These are phyloP conservation scores for Mastigias papua DNA, from an alignment of 30 jellyfish, hydroid and myxozoan species.

Conservation along the genomic window DNA sequence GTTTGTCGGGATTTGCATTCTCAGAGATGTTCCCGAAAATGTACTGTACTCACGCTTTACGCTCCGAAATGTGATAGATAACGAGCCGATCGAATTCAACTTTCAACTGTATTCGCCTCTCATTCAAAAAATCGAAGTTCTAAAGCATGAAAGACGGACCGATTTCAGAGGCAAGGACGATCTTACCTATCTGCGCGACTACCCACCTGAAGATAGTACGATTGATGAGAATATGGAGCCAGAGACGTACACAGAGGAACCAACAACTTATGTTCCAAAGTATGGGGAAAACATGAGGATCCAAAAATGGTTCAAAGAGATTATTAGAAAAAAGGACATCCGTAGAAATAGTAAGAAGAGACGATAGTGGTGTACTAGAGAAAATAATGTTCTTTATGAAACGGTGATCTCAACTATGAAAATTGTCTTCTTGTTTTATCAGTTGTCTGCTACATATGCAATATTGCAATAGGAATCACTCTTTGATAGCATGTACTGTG, in stretches of 20 bases:
- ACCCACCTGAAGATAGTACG: slow-evolving; percentile 88
- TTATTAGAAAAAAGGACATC: slow-evolving; percentile 18
- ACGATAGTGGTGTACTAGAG: too few relatives aligned
- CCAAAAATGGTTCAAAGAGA: slow-evolving; percentile 47
- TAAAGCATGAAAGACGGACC: slow-evolving; percentile 92
- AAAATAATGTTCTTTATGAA: too few relatives aligned
- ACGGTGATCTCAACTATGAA: too few relatives aligned
- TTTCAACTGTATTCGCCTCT: slow-evolving; percentile 89
- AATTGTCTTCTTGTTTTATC: neutral
- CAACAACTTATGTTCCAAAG: slow-evolving; percentile 51
- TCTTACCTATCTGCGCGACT: slow-evolving; percentile 80
- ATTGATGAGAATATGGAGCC: slow-evolving; percentile 90
- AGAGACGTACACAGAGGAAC: slow-evolving; percentile 90
- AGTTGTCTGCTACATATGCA: too few relatives aligned
- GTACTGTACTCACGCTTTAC: slow-evolving; percentile 76
- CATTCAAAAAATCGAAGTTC: slow-evolving; percentile 92
- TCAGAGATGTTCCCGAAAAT: slow-evolving; percentile 59
- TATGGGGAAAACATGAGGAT: slow-evolving; percentile 41
- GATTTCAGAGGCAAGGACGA: slow-evolving; percentile 60
- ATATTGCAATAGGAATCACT: too few relatives aligned
- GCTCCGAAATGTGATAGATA: slow-evolving; percentile 87
- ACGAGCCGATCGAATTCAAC: slow-evolving; percentile 89
- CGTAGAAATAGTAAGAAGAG: slow-evolving; percentile 15
- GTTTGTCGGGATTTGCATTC: slow-evolving; percentile 93
- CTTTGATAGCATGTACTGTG: too few relatives aligned